Evolutionary conservation across 2,888 invertebrate genomes (phyloP).

Genomic region (Dicyrtomina minuta): DNA sequence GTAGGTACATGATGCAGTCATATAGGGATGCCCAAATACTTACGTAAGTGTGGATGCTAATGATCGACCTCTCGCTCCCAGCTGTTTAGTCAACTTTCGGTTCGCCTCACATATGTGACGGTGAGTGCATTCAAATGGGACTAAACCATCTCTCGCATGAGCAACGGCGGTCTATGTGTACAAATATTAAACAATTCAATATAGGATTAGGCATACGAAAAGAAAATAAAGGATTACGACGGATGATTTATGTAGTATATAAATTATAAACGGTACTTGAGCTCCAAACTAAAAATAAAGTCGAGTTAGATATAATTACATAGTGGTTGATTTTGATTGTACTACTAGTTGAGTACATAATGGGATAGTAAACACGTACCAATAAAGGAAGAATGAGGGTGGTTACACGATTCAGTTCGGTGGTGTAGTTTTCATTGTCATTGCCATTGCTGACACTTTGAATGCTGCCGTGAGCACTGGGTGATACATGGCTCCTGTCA

Average conservation of each 20-base stretch:
- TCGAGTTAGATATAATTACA: too few species aligned
- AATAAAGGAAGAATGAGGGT: slow-evolving; percentile 4
- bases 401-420: slow-evolving; percentile 5
- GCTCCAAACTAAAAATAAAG: too few species aligned
- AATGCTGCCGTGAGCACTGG: neutral
- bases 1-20: neutral
- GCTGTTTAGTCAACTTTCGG: slow-evolving; percentile 35
- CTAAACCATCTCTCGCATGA: slow-evolving; percentile 44
- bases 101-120: slow-evolving; percentile 45
- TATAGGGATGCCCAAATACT: neutral
- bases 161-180: slow-evolving; percentile 47
- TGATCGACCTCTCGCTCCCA: slow-evolving; percentile 38
- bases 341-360: too few species aligned
- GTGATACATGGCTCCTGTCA: neutral
- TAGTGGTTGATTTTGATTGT: too few species aligned
- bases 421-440: neutral
- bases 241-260: too few species aligned
- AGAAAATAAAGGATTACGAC: too few species aligned
- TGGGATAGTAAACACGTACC: too few species aligned
- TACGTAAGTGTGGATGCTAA: slow-evolving; percentile 20
- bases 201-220: too few species aligned
- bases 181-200: neutral
- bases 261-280: too few species aligned
- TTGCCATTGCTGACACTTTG: neutral
- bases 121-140: slow-evolving; percentile 46